These are phyloP conservation scores for Acestrorhynchus altus DNA, from an alignment of 2,797 vertebrate genomes.

Conservation along the genomic window DNA sequence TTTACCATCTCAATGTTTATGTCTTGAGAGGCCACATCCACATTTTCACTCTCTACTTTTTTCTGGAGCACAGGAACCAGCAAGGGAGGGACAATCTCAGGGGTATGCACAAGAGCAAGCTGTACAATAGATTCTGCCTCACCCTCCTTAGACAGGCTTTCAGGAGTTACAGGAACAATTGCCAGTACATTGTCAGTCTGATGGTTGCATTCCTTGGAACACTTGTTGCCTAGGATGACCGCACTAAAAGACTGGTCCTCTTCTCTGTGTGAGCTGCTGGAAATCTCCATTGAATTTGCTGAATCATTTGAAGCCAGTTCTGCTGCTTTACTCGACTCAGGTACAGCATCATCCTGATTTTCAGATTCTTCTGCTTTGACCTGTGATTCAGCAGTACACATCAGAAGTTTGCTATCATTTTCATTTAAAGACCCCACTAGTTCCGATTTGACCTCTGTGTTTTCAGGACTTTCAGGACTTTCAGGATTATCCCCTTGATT, in stretches of 20 bases:
- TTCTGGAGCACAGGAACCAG: background rate
- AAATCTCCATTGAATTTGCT: conserved; percentile 12
- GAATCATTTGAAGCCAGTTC: conserved; percentile 48
- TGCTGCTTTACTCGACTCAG: conserved; percentile 50
- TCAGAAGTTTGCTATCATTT: conserved; percentile 57
- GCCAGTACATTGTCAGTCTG: conserved; percentile 31
- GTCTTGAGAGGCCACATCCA: conserved; percentile 9
- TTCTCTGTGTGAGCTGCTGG: conserved; percentile 33
- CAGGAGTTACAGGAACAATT: conserved; percentile 22
- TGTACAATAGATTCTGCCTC: background rate
- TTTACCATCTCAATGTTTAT: background rate
- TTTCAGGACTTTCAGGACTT: conserved; percentile 58
- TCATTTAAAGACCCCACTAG: conserved; percentile 57
- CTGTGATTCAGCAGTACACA: conserved; percentile 54
- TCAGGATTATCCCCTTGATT: conserved; percentile 55
- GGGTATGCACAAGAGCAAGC: background rate
- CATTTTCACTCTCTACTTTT: conserved; percentile 17
- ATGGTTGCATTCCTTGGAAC: conserved; percentile 29
- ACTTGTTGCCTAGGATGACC: conserved; percentile 26
- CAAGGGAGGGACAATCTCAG: background rate
- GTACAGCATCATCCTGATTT: conserved; percentile 43
- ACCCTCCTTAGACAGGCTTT: background rate
- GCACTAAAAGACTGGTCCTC: conserved; percentile 32
- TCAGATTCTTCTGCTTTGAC: conserved; percentile 45
- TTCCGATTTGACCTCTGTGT: conserved; percentile 50